Conservation (phyloP, 2,888 invertebrate genomes). For the Caenorhabditis sp. region DNA sequence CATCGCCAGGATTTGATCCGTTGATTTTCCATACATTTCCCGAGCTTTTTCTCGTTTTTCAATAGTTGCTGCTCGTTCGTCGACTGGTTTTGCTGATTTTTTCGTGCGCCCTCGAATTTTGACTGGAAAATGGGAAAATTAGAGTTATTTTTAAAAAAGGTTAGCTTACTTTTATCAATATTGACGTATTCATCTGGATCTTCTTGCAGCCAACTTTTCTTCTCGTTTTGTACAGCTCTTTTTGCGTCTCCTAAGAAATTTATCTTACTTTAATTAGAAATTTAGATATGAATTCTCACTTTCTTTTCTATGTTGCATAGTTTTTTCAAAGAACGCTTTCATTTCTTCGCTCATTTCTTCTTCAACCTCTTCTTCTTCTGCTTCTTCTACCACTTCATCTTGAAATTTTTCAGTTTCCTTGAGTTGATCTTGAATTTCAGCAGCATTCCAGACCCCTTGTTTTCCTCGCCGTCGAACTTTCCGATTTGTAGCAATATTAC, state of each 20-base stretch:
- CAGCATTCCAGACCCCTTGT: not conserved
- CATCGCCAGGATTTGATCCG: slow-evolving; percentile 21
- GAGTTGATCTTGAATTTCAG: not conserved
- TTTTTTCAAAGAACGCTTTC: slow-evolving; percentile 28
- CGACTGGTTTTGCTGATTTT: slow-evolving; percentile 7
- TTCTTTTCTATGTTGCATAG: slow-evolving; percentile 20
- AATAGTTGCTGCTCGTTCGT: slow-evolving; percentile 16
- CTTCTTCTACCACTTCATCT: not conserved
- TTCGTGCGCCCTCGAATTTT: slow-evolving; percentile 12
- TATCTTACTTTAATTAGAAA: not conserved
- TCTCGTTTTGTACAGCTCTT: slow-evolving; percentile 2
- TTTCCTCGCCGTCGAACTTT: not conserved
- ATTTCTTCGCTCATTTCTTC: slow-evolving; percentile 24
- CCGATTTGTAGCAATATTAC: not conserved
- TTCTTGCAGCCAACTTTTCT: slow-evolving; percentile 3
- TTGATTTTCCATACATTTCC: slow-evolving; percentile 21
- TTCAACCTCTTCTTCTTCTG: not conserved
- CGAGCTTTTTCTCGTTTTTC: slow-evolving; percentile 16
- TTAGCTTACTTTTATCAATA: slow-evolving; percentile 20
- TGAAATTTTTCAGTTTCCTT: not conserved
- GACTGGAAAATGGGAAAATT: slow-evolving; percentile 16
- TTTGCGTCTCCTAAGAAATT: slow-evolving; percentile 16
- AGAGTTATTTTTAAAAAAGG: not conserved
- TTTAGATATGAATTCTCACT: slow-evolving; percentile 7
- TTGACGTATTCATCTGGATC: slow-evolving; percentile 9